Base-by-base conservation (phyloP, 2,888 invertebrate species). In the Ophioninae sp. region DNA sequence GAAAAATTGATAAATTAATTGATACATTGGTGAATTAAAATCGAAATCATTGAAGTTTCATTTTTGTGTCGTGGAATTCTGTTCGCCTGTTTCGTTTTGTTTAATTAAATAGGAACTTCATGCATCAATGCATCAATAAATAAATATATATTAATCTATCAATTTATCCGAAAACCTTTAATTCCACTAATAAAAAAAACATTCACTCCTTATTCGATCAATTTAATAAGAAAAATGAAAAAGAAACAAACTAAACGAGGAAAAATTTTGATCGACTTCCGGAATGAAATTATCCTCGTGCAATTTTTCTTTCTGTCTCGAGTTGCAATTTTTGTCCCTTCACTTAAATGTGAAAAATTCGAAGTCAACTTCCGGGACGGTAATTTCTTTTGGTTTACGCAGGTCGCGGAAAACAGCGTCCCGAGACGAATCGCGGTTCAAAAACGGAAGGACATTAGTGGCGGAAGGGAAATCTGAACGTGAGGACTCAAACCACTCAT, bases 401-500 rank as follows among this genome's bases (percentile, higher is more conserved):
- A 68, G 44, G 61, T 67, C 67, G 64, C 64, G 64, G 56, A 75
- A 44, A 64, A 59, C 61, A 30, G 20, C 9, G n/a, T 58, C 56
- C 56, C 20, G 20, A 58, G 58, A 71, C 30, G n/a, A 20, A 58
- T 30, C 30, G 51, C 20, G 1, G 6, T 13, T 59, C 13, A 37
- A 23, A 17, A 41, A 17, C 30, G 37, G 22, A 41, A 6, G 67
- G 58, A 67, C 23, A 13, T 68, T 44, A 61, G 30, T 17, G 44
- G 61, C 39, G 59, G 41, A 77, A 61, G 59, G 13, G 61, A 81
- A 72, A 65, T 56, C 58, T 39, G 22, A 2, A 41, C 30, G 17
- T 30, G 17, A 67, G 44, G 72, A 75, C 65, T 75, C 78, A 30
- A 81, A 75, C 80, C 81, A 83, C 81, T 39, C 10, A 67, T 67